Evolutionary conservation across 92 coral and sea anemone genomes (phyloP).

Genomic region (Siderastrea radians): DNA sequence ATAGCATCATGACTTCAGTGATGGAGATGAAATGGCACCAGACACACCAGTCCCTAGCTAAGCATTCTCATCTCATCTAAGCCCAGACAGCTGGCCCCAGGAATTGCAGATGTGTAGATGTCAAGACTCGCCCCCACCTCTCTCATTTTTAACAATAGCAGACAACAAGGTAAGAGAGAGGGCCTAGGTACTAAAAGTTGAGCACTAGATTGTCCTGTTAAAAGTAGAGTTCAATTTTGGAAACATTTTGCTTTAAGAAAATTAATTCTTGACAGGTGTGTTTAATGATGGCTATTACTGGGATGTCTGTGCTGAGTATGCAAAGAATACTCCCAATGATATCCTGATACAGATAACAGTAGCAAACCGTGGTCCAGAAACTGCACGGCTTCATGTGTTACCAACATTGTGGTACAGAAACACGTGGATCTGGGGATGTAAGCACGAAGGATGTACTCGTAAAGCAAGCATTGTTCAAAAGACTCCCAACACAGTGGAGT

Average conservation of each 20-base stretch:
- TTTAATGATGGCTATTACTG: constrained; percentile 91
- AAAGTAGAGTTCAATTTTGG: neutral
- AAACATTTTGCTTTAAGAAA: neutral
- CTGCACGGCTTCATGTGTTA: constrained; percentile 86
- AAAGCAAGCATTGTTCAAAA: constrained; percentile 86
- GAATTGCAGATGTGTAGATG: no score
- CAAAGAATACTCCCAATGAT: constrained; percentile 94
- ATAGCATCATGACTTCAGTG: neutral
- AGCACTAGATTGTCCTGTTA: neutral
- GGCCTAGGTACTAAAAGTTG: neutral
- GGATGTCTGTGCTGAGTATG: constrained; percentile 97
- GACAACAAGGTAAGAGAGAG: no score
- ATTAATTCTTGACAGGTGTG: constrained; percentile 67
- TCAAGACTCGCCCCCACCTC: no score
- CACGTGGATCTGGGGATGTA: constrained; percentile 99
- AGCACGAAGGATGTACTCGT: constrained; percentile 94
- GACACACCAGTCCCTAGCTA: neutral
- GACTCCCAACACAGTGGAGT: constrained; percentile 71
- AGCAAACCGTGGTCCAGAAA: constrained; percentile 92
- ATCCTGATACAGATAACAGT: constrained; percentile 90
- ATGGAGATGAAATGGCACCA: neutral
- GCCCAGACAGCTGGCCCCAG: neutral
- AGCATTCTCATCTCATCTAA: neutral
- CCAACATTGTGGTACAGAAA: constrained; percentile 98
- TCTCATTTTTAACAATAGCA: no score